Base-by-base conservation (phyloP, 1,140 invertebrate genomes). In the Ditylenchus dipsaci region DNA sequence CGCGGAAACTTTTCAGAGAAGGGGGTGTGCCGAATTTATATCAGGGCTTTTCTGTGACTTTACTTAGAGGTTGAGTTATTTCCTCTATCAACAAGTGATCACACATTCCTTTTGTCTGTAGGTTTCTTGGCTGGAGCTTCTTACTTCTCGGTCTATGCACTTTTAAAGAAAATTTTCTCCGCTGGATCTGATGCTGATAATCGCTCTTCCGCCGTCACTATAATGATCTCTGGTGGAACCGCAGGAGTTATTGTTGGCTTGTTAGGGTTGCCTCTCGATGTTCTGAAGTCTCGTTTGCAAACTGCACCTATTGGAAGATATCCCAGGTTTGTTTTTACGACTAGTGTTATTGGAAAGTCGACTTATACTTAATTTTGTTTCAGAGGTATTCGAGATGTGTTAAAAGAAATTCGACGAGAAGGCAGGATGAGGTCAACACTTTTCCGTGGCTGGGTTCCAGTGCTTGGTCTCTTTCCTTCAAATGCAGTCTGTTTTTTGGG, bases 101-200 rank as follows among this genome's bases (percentile, higher is more conserved):
- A 53, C 23, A 53, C n/a, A 53, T 8, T 26, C 3, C 49, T 38
- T 5, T 38, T 38, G 11, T 38, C 11, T 80, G 57, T 71, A 89
- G 92, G 98, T 88, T 89, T 97, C 69, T 95, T 95, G 68, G 94
- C 93, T 1, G 92, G 90, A 85, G 95, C 93, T 45, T 89, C 95
- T 86, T 99, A 98, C 85, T 97, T 98, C 81, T 89, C 95, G 86
- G 91, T 91, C 0, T 98, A 99, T 82, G 95, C 98, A 84, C 90
- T 87, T 84, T 83, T 97, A 0, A 90, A 95, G 84, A 86, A 38
- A 38, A 11, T 11, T 11, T 38, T 38, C 33, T 38, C 33, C 33
- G 33, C 11, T 11, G 33, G 11, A 3, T 38, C 33, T 5, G 3
- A 3, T 38, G 33, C 33, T 38, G 33, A 38, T 38, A 38, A 11